Evolutionary conservation across 2,888 invertebrate species (phyloP).

Genomic region (Chesias legatella): DNA sequence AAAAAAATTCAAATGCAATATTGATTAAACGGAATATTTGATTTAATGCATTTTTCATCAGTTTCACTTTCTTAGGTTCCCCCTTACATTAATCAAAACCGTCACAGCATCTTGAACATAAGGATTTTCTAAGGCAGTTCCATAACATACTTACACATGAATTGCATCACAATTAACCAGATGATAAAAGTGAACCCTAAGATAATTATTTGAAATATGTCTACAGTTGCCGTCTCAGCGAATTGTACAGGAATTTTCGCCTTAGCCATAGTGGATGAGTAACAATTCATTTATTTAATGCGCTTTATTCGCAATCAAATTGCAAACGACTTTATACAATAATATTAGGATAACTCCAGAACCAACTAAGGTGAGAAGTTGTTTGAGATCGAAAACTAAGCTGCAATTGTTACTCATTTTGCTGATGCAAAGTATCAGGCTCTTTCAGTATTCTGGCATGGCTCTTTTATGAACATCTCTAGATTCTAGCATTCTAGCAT

Average conservation of each 20-base stretch:
- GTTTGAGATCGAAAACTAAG: conserved; percentile 27
- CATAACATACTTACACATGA: conserved; percentile 43
- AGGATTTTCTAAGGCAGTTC: conserved; percentile 1
- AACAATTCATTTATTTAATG: no score
- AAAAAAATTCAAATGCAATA: no score
- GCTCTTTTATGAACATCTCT: no score
- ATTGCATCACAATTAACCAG: conserved; percentile 44
- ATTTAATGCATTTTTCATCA: no score
- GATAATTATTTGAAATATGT: conserved; percentile 28
- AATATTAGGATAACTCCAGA: conserved; percentile 32
- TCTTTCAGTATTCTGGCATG: no score
- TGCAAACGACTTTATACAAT: conserved; percentile 34
- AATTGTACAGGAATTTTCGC: not conserved
- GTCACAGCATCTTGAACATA: no score
- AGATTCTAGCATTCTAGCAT: no score
- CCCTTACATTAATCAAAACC: no score
- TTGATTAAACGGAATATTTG: no score
- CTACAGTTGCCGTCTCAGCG: conserved; percentile 5
- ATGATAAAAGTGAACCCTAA: conserved; percentile 42
- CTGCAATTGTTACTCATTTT: conserved; percentile 21
- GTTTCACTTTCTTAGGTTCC: no score
- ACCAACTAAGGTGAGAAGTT: conserved; percentile 36
- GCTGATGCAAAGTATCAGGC: not conserved
- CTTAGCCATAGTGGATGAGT: not conserved
- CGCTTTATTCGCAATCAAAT: conserved; percentile 10